Conservation (phyloP, 1,140 invertebrate species). For the Acarapis woodi region DNA sequence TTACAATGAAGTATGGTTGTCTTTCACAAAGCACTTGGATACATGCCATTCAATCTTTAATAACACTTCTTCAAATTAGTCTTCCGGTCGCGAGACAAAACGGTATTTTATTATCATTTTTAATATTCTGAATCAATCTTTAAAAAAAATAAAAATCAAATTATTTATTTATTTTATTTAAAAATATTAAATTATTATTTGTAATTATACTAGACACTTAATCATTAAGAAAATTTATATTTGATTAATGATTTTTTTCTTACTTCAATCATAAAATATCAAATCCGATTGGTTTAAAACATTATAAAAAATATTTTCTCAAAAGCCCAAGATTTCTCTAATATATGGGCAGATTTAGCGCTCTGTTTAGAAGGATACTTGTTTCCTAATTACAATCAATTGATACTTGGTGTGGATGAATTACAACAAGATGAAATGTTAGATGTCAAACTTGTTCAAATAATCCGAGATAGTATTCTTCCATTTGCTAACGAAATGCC, state of each 20-base stretch:
- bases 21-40: constrained; percentile 55
- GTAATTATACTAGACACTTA: background rate
- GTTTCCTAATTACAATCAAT: constrained; percentile 46
- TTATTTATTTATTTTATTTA: background rate
- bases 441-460: constrained; percentile 44
- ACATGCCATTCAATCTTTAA: constrained; percentile 41
- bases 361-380: constrained; percentile 62
- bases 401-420: constrained; percentile 49
- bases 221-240: background rate
- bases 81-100: constrained; percentile 54
- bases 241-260: too few relatives aligned
- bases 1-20: constrained; percentile 53
- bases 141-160: too few relatives aligned
- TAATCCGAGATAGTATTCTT: constrained; percentile 53
- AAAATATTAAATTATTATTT: constrained; percentile 29
- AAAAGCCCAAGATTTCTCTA: constrained; percentile 19
- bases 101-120: constrained; percentile 21
- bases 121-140: too few relatives aligned
- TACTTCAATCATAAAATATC: constrained; percentile 1
- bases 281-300: background rate
- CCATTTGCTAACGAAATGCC: constrained; percentile 47
- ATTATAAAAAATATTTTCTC: constrained; percentile 7
- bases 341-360: constrained; percentile 49
- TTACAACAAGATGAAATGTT: constrained; percentile 49
- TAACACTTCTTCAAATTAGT: constrained; percentile 46